phyloP scores from a whole-genome alignment of 1,140 invertebrate species.

The Drosophila eugracilis region DNA sequence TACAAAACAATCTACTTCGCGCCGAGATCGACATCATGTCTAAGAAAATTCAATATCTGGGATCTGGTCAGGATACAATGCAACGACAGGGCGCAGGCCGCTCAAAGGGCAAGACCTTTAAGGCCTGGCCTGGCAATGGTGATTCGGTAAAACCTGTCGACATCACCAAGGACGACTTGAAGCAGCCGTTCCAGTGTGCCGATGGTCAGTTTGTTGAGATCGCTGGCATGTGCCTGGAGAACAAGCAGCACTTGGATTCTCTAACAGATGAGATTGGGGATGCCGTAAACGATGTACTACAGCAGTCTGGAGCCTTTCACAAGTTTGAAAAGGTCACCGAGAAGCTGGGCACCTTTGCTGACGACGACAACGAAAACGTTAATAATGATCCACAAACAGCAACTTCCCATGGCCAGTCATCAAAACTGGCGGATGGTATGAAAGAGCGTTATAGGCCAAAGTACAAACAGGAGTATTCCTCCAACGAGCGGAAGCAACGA shows the following conservation, averaged over 20 bases:
- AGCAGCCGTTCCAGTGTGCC: slow-evolving; percentile 59
- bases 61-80: slow-evolving; percentile 16
- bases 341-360: slow-evolving; percentile 50
- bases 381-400: background rate
- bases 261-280: slow-evolving; percentile 64
- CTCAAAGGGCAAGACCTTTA: slow-evolving; percentile 55
- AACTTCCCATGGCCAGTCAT: background rate
- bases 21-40: slow-evolving; percentile 79
- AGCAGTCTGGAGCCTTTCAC: slow-evolving; percentile 69
- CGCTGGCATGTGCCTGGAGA: slow-evolving; percentile 70
- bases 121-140: slow-evolving; percentile 69
- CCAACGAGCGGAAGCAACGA: slow-evolving; percentile 12
- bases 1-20: slow-evolving; percentile 78
- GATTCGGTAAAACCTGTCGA: slow-evolving; percentile 49
- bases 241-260: slow-evolving; percentile 34
- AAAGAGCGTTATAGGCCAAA: slow-evolving; percentile 54
- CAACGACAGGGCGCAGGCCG: background rate
- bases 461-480: slow-evolving; percentile 16
- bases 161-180: slow-evolving; percentile 65
- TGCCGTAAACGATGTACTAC: slow-evolving; percentile 65
- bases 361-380: slow-evolving; percentile 13
- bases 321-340: slow-evolving; percentile 74
- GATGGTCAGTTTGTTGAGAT: slow-evolving; percentile 64
- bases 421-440: slow-evolving; percentile 18
- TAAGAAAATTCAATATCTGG: slow-evolving; percentile 74